phyloP scores from a whole-genome alignment of 2,888 invertebrate species.

The Neoascia interrupta region DNA sequence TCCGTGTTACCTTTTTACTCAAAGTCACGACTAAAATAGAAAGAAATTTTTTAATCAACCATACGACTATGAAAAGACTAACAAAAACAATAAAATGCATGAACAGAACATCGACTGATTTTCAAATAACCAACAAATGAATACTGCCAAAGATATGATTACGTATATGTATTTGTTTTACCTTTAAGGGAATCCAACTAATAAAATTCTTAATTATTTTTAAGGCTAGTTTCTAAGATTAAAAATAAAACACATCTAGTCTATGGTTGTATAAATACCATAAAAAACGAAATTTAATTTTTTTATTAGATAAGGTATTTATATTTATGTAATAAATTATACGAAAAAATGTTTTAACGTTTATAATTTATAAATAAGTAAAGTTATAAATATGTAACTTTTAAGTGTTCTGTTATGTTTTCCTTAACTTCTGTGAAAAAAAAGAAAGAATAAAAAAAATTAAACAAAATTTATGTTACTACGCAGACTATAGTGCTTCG shows the following conservation, averaged over 20 bases:
- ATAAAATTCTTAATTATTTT: not conserved
- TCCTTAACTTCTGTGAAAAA: conserved; percentile 4
- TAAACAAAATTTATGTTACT: conserved; percentile 1
- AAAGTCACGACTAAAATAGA: no score
- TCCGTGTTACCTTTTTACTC: no score
- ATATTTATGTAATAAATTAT: conserved; percentile 62
- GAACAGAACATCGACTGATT: conserved; percentile 62
- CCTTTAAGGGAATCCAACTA: not conserved
- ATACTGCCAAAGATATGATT: conserved; percentile 66
- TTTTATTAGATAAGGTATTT: conserved; percentile 34
- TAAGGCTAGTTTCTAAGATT: not conserved
- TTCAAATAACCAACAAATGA: conserved; percentile 54
- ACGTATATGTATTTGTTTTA: conserved; percentile 7
- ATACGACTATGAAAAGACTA: conserved; percentile 24
- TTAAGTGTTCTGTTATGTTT: conserved; percentile 9
- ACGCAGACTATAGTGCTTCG: conserved; percentile 49
- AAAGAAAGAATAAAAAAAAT: not conserved
- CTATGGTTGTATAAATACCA: conserved; percentile 63
- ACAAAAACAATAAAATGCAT: conserved; percentile 13
- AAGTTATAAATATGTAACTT: conserved; percentile 49
- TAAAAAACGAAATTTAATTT: conserved; percentile 23
- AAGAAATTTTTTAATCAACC: not conserved
- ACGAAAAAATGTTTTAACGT: conserved; percentile 38
- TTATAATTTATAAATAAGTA: conserved; percentile 43
- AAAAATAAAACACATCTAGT: conserved; percentile 63